phyloP scores from a whole-genome alignment of 1,140 invertebrate species.

The Macrotrachela quadricornifera region DNA sequence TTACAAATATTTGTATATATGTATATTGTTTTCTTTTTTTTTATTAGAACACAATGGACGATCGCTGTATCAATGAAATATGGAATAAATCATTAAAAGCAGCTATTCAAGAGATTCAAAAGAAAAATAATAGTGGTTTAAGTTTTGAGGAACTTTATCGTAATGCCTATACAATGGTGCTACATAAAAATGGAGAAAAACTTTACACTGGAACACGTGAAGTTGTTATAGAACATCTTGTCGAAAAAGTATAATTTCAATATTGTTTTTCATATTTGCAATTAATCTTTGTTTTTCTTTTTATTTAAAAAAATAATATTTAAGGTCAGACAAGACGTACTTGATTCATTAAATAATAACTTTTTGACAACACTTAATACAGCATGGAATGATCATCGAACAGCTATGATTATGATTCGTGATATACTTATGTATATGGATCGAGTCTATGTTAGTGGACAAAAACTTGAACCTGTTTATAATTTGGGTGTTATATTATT shows the following conservation, averaged over 20 bases:
- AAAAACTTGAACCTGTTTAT: slow-evolving; percentile 96
- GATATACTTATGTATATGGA: slow-evolving; percentile 99
- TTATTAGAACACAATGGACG: too few relatives aligned
- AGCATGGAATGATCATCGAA: slow-evolving; percentile 97
- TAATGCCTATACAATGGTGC: slow-evolving; percentile 96
- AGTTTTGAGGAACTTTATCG: slow-evolving; percentile 98
- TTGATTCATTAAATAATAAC: slow-evolving; percentile 76
- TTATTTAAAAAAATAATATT: too few relatives aligned
- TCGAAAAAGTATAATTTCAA: slow-evolving; percentile 57
- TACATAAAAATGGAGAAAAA: slow-evolving; percentile 93
- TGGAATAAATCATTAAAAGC: slow-evolving; percentile 76
- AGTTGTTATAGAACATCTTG: slow-evolving; percentile 87
- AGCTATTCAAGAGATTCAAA: slow-evolving; percentile 98
- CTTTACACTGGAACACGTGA: slow-evolving; percentile 90
- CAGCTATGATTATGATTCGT: slow-evolving; percentile 99
- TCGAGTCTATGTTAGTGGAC: slow-evolving; percentile 82
- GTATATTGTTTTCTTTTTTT: too few relatives aligned
- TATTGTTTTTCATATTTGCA: too few relatives aligned
- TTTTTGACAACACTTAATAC: slow-evolving; percentile 85
- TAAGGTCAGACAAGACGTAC: slow-evolving; percentile 58
- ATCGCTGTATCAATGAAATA: slow-evolving; percentile 34
- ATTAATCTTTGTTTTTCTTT: too few relatives aligned
- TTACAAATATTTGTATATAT: too few relatives aligned
- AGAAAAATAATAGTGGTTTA: slow-evolving; percentile 97
- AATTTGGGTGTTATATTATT: slow-evolving; percentile 94